Evolutionary conservation across 2,888 invertebrate genomes (phyloP).

Genomic region (Clitarchus hookeri): DNA sequence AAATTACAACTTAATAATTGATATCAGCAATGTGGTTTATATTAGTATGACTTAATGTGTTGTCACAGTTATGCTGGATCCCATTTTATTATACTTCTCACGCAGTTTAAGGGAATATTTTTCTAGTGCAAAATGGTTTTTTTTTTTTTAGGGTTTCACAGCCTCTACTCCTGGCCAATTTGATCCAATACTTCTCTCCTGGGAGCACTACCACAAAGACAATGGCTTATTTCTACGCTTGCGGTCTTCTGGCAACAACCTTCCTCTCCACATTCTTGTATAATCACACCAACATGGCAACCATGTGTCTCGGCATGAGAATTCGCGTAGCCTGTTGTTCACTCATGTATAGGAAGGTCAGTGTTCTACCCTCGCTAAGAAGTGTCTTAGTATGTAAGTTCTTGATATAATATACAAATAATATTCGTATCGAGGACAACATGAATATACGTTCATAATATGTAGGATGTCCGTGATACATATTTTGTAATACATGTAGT

Average conservation of each 20-base stretch:
- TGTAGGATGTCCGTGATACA: too few relatives aligned
- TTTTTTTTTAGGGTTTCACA: constrained; percentile 52
- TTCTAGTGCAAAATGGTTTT: background rate
- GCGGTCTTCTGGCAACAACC: constrained; percentile 63
- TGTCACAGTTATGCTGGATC: too few relatives aligned
- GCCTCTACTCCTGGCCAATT: constrained; percentile 67
- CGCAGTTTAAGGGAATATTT: constrained; percentile 24
- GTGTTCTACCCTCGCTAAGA: background rate
- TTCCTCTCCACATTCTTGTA: constrained; percentile 64
- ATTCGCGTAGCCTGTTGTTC: constrained; percentile 78
- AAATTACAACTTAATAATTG: too few relatives aligned
- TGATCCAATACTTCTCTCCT: constrained; percentile 67
- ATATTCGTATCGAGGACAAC: too few relatives aligned
- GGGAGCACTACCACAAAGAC: constrained; percentile 56
- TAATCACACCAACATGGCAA: constrained; percentile 63
- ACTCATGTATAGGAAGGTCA: constrained; percentile 81
- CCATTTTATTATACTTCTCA: too few relatives aligned
- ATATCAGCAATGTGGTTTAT: too few relatives aligned
- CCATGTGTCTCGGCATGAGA: constrained; percentile 74
- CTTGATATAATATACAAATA: too few relatives aligned
- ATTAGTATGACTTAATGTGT: too few relatives aligned
- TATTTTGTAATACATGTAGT: too few relatives aligned
- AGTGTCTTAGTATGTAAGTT: too few relatives aligned
- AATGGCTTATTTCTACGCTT: constrained; percentile 70
- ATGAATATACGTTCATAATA: too few relatives aligned